phyloP scores from a whole-genome alignment of 2,113 vertebrate species.

The Grammomys dolichurus region DNA sequence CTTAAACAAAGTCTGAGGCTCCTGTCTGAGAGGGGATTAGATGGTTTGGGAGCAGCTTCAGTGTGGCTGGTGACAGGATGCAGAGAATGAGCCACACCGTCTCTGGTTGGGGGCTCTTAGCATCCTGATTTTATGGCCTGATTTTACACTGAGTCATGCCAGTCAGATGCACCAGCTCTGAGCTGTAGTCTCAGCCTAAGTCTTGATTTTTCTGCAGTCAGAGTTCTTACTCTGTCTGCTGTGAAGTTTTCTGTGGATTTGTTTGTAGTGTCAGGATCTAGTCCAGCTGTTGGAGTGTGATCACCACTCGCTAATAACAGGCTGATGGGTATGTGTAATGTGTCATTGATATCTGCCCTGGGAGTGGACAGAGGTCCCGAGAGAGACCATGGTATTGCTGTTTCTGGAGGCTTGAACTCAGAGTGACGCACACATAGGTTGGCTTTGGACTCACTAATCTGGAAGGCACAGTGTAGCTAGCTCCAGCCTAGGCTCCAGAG shows the following conservation, averaged over 20 bases:
- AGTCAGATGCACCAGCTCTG: background rate
- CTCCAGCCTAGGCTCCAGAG: too few species aligned
- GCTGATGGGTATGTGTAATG: fast-evolving
- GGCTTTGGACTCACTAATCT: fast-evolving
- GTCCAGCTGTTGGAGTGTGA: fast-evolving
- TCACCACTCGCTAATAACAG: fast-evolving
- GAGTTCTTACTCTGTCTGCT: background rate
- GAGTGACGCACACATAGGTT: fast-evolving
- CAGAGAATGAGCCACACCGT: fast-evolving
- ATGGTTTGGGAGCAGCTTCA: fast-evolving
- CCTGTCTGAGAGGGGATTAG: background rate
- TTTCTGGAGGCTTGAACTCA: background rate
- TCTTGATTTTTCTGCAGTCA: background rate
- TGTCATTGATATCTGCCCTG: fast-evolving
- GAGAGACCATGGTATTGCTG: fast-evolving
- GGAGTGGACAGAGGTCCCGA: background rate
- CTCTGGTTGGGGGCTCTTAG: background rate
- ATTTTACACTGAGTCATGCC: background rate
- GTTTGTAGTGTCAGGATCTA: background rate
- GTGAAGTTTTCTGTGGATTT: background rate
- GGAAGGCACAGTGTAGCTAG: background rate
- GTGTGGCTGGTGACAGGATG: background rate
- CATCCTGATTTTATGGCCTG: too few species aligned
- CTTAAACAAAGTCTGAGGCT: background rate
- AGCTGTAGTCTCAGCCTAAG: background rate